phyloP scores from a whole-genome alignment of 2,797 vertebrate genomes.

The Rhynchonycteris naso region DNA sequence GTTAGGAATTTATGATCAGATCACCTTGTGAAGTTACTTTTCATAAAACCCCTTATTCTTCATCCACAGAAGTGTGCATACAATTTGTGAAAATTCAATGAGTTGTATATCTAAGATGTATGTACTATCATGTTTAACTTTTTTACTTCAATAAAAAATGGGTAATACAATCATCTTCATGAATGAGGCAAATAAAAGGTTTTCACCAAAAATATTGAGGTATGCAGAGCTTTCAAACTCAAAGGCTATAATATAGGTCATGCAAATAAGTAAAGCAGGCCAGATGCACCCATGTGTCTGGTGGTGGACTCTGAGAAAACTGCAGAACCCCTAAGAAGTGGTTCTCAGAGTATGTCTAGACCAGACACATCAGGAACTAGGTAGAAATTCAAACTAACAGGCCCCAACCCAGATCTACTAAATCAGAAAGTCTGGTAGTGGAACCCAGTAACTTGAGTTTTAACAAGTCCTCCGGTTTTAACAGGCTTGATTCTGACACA shows the following conservation, averaged over 20 bases:
- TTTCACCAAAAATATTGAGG: conserved; percentile 22
- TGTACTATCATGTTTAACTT: background rate
- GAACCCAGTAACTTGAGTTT: background rate
- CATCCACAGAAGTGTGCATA: background rate
- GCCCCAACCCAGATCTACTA: background rate
- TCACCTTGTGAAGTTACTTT: background rate
- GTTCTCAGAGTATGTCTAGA: background rate
- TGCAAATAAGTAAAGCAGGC: background rate
- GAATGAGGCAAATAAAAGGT: background rate
- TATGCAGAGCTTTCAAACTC: background rate
- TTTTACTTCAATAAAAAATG: background rate
- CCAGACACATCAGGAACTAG: background rate
- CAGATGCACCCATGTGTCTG: background rate
- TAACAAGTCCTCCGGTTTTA: background rate
- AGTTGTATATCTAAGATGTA: background rate
- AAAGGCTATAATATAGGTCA: background rate
- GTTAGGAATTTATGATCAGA: background rate
- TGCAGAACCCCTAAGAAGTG: background rate
- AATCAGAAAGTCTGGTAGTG: background rate
- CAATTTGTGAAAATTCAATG: background rate
- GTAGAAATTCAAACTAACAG: conserved; percentile 14
- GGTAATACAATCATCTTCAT: background rate
- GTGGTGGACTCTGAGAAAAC: background rate
- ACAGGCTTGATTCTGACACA: conserved; percentile 35
- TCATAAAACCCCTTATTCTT: background rate